phyloP scores from a whole-genome alignment of 1,140 invertebrate genomes.

The Platyura marginata region DNA sequence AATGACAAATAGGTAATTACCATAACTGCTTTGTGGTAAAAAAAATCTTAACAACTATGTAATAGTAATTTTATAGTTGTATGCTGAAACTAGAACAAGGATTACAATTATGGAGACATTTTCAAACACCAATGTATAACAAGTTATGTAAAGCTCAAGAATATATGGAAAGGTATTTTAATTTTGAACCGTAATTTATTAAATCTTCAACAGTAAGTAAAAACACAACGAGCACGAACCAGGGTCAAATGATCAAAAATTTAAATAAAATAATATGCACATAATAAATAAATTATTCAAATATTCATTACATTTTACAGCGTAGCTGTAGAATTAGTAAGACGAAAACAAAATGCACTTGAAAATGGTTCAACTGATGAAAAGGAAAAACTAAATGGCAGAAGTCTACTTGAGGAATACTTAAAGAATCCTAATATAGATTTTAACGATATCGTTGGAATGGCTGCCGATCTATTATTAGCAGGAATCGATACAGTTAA shows the following conservation, averaged over 20 bases:
- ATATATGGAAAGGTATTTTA: conserved; percentile 58
- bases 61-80: conserved; percentile 16
- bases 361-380: no score
- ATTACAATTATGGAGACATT: conserved; percentile 46
- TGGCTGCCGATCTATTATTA: conserved; percentile 65
- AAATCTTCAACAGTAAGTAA: no score
- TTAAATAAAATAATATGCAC: no score
- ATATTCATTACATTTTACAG: conserved; percentile 29
- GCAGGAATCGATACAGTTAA: conserved; percentile 76
- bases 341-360: conserved; percentile 37
- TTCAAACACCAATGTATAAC: conserved; percentile 53
- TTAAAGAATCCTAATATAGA: conserved; percentile 43
- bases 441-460: conserved; percentile 57
- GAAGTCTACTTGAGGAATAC: conserved; percentile 45
- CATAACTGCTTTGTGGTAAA: conserved; percentile 3
- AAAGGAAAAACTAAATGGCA: conserved; percentile 2
- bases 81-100: conserved; percentile 62
- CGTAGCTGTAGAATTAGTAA: conserved; percentile 45
- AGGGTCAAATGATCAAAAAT: no score
- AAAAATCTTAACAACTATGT: no score
- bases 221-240: no score
- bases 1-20: conserved; percentile 46
- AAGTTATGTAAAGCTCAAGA: conserved; percentile 46
- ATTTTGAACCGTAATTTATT: no score
- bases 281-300: no score